Conservation (phyloP, 2,888 invertebrate genomes). For the Rhagium mordax region DNA sequence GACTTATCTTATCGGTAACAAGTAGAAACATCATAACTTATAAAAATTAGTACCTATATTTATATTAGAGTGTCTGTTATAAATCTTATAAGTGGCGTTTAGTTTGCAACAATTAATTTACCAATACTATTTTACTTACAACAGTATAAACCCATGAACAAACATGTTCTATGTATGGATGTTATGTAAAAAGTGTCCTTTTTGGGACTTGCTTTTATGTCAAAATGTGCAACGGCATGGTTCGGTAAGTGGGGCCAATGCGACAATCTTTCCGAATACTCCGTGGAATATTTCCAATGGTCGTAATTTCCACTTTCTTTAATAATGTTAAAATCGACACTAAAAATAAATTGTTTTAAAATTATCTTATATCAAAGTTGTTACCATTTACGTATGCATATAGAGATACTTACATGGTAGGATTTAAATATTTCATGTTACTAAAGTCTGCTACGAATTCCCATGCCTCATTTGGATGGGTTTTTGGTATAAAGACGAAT, state of each 20-base stretch:
- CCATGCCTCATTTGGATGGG: conserved; percentile 77
- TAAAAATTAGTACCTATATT: no score
- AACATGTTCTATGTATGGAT: conserved; percentile 78
- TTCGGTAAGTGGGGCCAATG: conserved; percentile 78
- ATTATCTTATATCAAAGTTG: no score
- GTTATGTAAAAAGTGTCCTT: conserved; percentile 73
- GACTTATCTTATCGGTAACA: not conserved
- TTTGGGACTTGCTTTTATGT: conserved; percentile 71
- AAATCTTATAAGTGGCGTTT: no score
- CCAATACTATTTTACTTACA: no score
- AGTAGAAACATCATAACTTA: not conserved
- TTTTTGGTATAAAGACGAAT: conserved; percentile 72
- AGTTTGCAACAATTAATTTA: no score
- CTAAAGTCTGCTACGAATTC: conserved; percentile 84
- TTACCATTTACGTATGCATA: no score
- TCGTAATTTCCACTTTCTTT: conserved; percentile 78
- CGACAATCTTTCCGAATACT: conserved; percentile 77
- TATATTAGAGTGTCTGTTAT: no score
- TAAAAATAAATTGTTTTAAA: conserved; percentile 58
- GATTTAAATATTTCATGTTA: conserved; percentile 80
- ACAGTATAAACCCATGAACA: conserved; percentile 73
- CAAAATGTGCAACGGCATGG: conserved; percentile 74
- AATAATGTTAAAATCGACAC: conserved; percentile 76
- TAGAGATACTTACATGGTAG: conserved; percentile 77
- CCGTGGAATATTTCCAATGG: conserved; percentile 80